These are phyloP conservation scores for Cynopterus brachyotis DNA, from an alignment of 2,113 vertebrate species.

Conservation along the genomic window DNA sequence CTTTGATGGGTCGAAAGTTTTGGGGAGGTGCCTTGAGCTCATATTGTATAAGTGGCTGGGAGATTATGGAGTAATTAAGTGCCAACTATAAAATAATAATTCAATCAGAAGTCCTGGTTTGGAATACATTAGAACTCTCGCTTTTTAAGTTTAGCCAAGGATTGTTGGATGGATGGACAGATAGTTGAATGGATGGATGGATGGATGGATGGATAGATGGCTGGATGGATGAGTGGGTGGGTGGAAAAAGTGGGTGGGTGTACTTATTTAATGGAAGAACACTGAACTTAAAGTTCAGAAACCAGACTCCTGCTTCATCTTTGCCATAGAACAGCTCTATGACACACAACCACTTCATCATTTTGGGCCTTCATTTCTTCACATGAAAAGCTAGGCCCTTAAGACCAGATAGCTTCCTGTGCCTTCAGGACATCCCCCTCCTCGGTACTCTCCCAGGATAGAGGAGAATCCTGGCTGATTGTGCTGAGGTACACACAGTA, in stretches of 20 bases:
- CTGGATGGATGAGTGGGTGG: too few relatives aligned
- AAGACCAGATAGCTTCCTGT: not conserved
- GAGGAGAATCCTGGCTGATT: not conserved
- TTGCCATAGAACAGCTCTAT: not conserved
- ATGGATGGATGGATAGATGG: not conserved
- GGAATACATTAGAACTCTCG: not conserved
- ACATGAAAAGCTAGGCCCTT: not conserved
- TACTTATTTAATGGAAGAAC: not conserved
- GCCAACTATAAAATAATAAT: not conserved
- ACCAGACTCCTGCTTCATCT: not conserved
- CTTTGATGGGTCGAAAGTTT: not conserved
- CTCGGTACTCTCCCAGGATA: not conserved
- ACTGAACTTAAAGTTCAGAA: not conserved
- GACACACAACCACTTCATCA: not conserved
- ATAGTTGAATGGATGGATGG: not conserved
- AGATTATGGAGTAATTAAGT: conserved; percentile 2
- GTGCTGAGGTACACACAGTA: not conserved
- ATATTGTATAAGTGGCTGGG: not conserved
- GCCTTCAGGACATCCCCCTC: not conserved
- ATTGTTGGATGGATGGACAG: not conserved
- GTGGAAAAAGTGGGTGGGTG: not conserved
- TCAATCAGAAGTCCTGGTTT: not conserved
- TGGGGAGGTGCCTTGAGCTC: not conserved
- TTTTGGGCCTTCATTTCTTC: not conserved
- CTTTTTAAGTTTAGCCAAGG: not conserved